phyloP scores from a whole-genome alignment of 1,140 invertebrate species.

The Zeugodacus cucurbitae region DNA sequence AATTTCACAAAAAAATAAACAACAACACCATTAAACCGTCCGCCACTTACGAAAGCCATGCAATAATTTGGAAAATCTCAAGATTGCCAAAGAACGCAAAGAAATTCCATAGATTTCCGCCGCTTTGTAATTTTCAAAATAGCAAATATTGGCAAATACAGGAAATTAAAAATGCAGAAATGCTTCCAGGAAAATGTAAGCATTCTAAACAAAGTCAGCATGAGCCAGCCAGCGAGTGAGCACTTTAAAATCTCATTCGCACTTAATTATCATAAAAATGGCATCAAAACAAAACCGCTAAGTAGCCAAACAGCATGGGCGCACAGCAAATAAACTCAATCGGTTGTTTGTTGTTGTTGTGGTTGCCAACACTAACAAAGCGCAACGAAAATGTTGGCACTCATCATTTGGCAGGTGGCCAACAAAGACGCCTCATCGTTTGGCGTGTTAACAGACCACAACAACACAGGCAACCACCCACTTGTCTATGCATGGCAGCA shows the following conservation, averaged over 20 bases:
- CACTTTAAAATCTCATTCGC: conserved; percentile 4
- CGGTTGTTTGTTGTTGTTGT: neutral
- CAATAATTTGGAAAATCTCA: neutral
- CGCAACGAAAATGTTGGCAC: neutral
- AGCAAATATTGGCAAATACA: conserved; percentile 13
- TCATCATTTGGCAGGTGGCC: conserved; percentile 4
- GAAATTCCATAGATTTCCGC: neutral
- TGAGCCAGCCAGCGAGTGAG: neutral
- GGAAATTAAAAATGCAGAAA: neutral
- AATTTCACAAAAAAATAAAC: neutral
- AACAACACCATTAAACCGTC: neutral
- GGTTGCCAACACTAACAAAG: neutral
- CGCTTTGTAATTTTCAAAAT: neutral
- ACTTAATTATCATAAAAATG: conserved; percentile 36
- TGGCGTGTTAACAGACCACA: neutral
- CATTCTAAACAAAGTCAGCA: neutral
- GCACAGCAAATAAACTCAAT: neutral
- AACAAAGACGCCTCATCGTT: conserved; percentile 9
- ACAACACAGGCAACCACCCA: neutral
- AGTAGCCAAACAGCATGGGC: neutral
- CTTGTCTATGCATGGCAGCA: neutral
- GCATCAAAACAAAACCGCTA: conserved; percentile 27
- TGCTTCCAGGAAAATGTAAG: neutral
- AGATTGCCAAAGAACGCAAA: neutral
- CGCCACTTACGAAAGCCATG: neutral